Conservation (phyloP, 2,888 invertebrate species). For the Drosophila cracens region DNA sequence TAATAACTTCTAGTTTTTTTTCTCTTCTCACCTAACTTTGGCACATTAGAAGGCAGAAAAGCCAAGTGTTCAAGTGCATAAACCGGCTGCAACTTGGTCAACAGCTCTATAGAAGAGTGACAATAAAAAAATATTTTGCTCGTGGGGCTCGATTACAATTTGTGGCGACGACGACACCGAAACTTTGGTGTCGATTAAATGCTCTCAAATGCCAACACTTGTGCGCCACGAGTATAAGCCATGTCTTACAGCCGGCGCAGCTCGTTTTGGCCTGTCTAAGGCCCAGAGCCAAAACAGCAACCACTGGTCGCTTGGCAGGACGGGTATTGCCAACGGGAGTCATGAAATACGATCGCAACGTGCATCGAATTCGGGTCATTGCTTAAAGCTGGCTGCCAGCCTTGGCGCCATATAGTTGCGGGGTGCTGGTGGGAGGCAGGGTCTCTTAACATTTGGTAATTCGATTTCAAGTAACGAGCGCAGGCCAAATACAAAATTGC, state of each 20-base stretch:
- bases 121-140: conserved; percentile 54
- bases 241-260: conserved; percentile 14
- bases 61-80: conserved; percentile 67
- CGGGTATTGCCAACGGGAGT: conserved; percentile 29
- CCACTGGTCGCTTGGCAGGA: conserved; percentile 12
- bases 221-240: conserved; percentile 25
- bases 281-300: conserved; percentile 1
- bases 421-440: conserved; percentile 11
- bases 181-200: conserved; percentile 64
- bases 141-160: conserved; percentile 60
- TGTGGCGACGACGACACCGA: conserved; percentile 27
- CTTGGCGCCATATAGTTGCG: conserved; percentile 43
- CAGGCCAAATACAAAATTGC: conserved; percentile 50
- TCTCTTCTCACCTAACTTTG: neutral
- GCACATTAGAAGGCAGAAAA: conserved; percentile 34
- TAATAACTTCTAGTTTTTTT: conserved; percentile 50
- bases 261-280: conserved; percentile 9
- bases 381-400: conserved; percentile 26
- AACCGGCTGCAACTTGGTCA: conserved; percentile 68
- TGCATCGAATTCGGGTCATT: conserved; percentile 79
- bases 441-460: conserved; percentile 67
- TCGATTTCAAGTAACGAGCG: conserved; percentile 53
- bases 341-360: conserved; percentile 69
- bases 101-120: conserved; percentile 50
- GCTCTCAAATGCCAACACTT: conserved; percentile 65